These are phyloP conservation scores for Leucoraja erinaceus DNA, from an alignment of 2,113 vertebrate species.

Conservation along the genomic window DNA sequence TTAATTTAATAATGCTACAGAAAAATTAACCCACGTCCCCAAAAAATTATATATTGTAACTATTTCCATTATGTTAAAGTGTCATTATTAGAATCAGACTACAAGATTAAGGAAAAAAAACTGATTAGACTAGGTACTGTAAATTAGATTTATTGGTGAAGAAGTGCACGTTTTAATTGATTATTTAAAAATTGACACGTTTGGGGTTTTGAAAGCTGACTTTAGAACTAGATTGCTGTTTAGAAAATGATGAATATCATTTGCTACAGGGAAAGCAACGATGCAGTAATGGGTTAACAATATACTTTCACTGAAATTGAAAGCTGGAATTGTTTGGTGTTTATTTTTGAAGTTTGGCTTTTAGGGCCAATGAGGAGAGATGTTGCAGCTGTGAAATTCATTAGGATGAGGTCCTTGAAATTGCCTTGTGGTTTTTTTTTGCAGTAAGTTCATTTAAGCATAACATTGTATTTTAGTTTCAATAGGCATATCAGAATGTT, in stretches of 20 bases:
- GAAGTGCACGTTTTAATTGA: neutral
- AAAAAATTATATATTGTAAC: neutral
- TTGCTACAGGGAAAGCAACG: neutral
- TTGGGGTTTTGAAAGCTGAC: neutral
- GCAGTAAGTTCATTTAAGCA: neutral
- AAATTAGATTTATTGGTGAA: neutral
- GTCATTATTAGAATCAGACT: neutral
- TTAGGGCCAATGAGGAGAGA: neutral
- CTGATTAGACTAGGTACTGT: neutral
- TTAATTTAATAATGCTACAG: neutral
- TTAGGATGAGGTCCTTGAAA: neutral
- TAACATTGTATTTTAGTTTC: neutral
- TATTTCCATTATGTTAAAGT: neutral
- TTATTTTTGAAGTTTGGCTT: neutral
- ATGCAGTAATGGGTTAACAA: neutral
- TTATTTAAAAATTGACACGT: neutral
- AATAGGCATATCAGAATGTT: neutral
- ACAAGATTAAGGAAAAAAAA: neutral
- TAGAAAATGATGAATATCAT: neutral
- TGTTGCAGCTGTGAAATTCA: conserved; percentile 18
- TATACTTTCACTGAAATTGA: neutral
- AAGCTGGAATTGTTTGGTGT: neutral
- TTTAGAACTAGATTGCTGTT: neutral
- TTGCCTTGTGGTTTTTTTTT: neutral
- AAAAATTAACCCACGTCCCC: no score